phyloP scores from a whole-genome alignment of 1,140 invertebrate genomes.

The Drosophila equinoxialis region DNA sequence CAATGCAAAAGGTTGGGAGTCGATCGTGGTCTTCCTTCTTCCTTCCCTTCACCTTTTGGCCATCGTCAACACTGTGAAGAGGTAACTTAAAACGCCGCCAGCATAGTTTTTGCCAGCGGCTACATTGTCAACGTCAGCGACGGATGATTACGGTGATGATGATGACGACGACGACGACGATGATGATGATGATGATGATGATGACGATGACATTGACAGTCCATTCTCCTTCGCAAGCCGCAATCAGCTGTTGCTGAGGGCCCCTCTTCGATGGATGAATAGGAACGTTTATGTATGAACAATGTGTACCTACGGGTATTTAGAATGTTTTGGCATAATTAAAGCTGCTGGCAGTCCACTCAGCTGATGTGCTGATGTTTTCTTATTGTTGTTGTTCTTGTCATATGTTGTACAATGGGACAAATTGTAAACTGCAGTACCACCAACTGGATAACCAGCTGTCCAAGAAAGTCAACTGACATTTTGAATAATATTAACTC shows the following conservation, averaged over 20 bases:
- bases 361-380: conserved; percentile 50
- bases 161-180: conserved; percentile 48
- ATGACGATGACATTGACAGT: conserved; percentile 48
- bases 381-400: conserved; percentile 10
- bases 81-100: conserved; percentile 55
- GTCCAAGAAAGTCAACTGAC: too few relatives aligned
- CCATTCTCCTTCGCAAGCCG: conserved; percentile 7
- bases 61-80: conserved; percentile 1
- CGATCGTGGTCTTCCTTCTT: conserved; percentile 45
- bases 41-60: conserved; percentile 3
- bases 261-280: background rate
- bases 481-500: too few relatives aligned
- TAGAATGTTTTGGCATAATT: conserved; percentile 75
- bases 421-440: background rate
- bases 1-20: conserved; percentile 64
- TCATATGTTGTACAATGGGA: conserved; percentile 8
- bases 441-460: too few relatives aligned
- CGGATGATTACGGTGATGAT: conserved; percentile 39
- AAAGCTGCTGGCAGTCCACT: conserved; percentile 66
- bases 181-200: conserved; percentile 39
- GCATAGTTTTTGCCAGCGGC: conserved; percentile 48
- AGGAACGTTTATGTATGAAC: background rate
- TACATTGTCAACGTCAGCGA: conserved; percentile 67
- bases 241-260: conserved; percentile 55
- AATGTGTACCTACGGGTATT: conserved; percentile 60